These are phyloP conservation scores for Charanyca ferruginea DNA, from an alignment of 2,888 invertebrate genomes.

Conservation along the genomic window DNA sequence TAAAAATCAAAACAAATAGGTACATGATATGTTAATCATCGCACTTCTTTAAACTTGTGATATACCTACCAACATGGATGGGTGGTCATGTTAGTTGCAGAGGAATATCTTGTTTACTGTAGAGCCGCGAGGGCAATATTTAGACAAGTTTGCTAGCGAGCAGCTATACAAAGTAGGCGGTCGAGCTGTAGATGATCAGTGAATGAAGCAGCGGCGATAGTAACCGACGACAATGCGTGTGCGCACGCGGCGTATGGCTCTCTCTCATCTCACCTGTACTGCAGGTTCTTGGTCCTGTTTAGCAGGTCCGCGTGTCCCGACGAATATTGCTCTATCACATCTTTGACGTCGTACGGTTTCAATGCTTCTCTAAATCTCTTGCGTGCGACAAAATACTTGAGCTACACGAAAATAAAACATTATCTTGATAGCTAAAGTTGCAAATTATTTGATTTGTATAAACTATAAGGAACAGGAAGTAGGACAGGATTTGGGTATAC, in stretches of 20 bases:
- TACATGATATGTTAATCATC: constrained; percentile 18
- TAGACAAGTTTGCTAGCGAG: constrained; percentile 39
- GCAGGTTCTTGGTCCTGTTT: constrained; percentile 96
- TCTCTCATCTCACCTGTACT: constrained; percentile 93
- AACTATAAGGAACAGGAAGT: constrained; percentile 13
- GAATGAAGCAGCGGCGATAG: constrained; percentile 69
- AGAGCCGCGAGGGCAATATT: constrained; percentile 25
- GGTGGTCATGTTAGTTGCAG: constrained; percentile 48
- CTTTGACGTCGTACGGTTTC: constrained; percentile 98
- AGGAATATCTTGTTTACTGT: constrained; percentile 45
- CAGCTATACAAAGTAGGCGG: constrained; percentile 62
- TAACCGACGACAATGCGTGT: constrained; percentile 59
- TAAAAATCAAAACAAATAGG: constrained; percentile 44
- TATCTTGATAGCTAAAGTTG: constrained; percentile 75
- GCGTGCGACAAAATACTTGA: constrained; percentile 97
- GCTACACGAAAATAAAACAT: constrained; percentile 91
- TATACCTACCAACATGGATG: constrained; percentile 50
- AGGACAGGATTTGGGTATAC: constrained; percentile 2
- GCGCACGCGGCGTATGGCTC: constrained; percentile 51
- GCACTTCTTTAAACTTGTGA: constrained; percentile 22
- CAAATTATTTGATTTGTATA: constrained; percentile 40
- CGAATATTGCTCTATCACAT: constrained; percentile 98
- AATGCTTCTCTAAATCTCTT: constrained; percentile 97
- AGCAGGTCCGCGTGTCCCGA: constrained; percentile 97
- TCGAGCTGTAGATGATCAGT: constrained; percentile 70